These are phyloP conservation scores for Pristionchus arcanus DNA, from an alignment of 2,888 invertebrate species.

Conservation along the genomic window DNA sequence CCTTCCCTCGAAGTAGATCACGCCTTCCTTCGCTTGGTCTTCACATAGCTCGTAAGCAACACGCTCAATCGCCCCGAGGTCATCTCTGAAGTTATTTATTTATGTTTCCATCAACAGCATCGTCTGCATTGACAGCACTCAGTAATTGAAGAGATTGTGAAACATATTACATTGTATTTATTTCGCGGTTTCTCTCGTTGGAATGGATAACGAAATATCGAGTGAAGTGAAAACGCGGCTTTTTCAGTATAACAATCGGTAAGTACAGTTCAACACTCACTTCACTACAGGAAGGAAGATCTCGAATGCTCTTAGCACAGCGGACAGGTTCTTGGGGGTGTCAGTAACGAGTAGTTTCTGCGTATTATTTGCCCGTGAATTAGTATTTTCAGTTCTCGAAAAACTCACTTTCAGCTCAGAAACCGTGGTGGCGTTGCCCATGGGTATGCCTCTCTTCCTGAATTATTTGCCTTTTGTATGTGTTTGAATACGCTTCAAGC, in stretches of 20 bases:
- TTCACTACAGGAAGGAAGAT: conserved; percentile 80
- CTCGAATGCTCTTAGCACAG: conserved; percentile 80
- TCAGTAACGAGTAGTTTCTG: conserved; percentile 80
- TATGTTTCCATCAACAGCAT: not conserved
- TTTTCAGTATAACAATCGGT: not conserved
- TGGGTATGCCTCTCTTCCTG: conserved; percentile 78
- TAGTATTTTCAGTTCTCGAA: no score
- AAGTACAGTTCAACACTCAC: conserved; percentile 70
- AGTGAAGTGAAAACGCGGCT: no score
- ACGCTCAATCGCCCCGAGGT: conserved; percentile 81
- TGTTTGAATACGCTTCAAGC: not conserved
- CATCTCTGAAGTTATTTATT: conserved; percentile 79
- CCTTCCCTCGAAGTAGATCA: conserved; percentile 83
- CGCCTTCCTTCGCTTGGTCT: conserved; percentile 81
- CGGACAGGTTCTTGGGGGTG: conserved; percentile 79
- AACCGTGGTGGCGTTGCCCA: conserved; percentile 78
- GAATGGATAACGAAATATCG: no score
- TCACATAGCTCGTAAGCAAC: conserved; percentile 83
- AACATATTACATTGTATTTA: no score
- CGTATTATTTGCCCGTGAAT: no score
- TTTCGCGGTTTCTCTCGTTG: no score
- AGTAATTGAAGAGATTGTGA: no score
- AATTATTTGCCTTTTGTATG: not conserved
- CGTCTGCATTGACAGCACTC: no score
- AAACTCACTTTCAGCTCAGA: not conserved